Evolutionary conservation across 2,888 invertebrate species (phyloP).

Genomic region (Torymus tubicola): DNA sequence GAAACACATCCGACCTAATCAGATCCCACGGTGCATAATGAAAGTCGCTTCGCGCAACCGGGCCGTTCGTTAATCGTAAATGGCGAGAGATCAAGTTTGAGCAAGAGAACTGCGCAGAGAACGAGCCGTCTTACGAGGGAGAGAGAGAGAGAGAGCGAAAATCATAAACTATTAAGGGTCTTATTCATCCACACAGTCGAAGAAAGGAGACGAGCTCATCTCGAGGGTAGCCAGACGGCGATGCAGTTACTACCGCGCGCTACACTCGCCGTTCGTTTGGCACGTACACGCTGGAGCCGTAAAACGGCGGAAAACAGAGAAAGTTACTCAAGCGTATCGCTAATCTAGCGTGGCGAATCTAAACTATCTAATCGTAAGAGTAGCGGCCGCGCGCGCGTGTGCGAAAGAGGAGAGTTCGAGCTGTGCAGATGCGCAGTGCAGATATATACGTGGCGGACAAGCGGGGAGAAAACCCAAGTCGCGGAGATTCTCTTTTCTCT

Average conservation of each 20-base stretch:
- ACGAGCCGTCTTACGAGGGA: too few species aligned
- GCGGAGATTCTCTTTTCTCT: constrained; percentile 12
- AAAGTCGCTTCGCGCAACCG: constrained; percentile 32
- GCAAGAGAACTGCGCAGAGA: too few species aligned
- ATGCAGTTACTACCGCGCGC: neutral
- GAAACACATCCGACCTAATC: constrained; percentile 42
- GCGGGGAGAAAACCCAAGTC: constrained; percentile 26
- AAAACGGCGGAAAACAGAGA: constrained; percentile 57
- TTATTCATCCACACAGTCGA: neutral
- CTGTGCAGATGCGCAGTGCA: constrained; percentile 2
- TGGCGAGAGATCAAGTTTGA: neutral
- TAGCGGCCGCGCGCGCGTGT: constrained; percentile 1
- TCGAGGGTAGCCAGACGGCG: neutral
- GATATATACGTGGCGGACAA: neutral
- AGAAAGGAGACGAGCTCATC: neutral
- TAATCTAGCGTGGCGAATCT: constrained; percentile 58
- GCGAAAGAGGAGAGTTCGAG: neutral
- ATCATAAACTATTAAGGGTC: constrained; percentile 39
- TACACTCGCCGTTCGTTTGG: neutral
- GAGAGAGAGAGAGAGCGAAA: constrained; percentile 6
- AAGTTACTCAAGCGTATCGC: constrained; percentile 57
- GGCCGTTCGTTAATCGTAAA: constrained; percentile 41
- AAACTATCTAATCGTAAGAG: constrained; percentile 55
- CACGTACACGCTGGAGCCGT: neutral
- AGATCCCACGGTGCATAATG: constrained; percentile 49